These are phyloP conservation scores for Dolichoris vasculosae DNA, from an alignment of 1,140 invertebrate species.

Conservation along the genomic window DNA sequence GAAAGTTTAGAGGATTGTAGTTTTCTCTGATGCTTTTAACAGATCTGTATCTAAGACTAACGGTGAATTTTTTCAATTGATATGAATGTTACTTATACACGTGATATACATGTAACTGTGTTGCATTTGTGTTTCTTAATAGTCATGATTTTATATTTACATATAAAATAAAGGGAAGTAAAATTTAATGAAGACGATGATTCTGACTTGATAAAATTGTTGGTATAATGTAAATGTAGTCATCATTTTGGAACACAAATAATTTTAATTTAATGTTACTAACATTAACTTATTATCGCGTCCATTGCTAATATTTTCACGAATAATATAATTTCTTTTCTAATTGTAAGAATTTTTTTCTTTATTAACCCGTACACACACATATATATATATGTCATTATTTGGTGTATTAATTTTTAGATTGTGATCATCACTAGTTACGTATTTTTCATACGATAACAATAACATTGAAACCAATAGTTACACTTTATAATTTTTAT, in stretches of 20 bases:
- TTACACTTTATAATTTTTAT: too few species aligned
- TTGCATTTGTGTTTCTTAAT: background rate
- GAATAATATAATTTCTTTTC: background rate
- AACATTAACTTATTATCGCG: background rate
- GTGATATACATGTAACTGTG: background rate
- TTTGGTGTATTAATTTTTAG: too few species aligned
- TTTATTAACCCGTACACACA: too few species aligned
- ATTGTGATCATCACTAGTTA: too few species aligned
- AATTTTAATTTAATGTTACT: background rate
- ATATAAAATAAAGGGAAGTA: background rate
- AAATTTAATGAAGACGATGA: background rate
- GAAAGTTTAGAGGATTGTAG: conserved; percentile 36
- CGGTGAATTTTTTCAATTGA: background rate
- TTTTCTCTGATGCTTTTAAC: conserved; percentile 11
- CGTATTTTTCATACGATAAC: too few species aligned
- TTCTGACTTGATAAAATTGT: background rate
- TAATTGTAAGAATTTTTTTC: too few species aligned
- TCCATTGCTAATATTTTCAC: background rate
- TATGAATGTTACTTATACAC: background rate
- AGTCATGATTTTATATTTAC: background rate
- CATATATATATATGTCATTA: too few species aligned
- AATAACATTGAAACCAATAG: too few species aligned
- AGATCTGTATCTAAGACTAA: background rate
- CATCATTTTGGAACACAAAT: background rate
- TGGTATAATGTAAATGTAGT: background rate